A percentile compares a stretch with the other conserved stretches of the same genome.
Evolutionary conservation across 2,797 vertebrate genomes (phyloP).

Genomic region (Gobionotothen gibberifrons): DNA sequence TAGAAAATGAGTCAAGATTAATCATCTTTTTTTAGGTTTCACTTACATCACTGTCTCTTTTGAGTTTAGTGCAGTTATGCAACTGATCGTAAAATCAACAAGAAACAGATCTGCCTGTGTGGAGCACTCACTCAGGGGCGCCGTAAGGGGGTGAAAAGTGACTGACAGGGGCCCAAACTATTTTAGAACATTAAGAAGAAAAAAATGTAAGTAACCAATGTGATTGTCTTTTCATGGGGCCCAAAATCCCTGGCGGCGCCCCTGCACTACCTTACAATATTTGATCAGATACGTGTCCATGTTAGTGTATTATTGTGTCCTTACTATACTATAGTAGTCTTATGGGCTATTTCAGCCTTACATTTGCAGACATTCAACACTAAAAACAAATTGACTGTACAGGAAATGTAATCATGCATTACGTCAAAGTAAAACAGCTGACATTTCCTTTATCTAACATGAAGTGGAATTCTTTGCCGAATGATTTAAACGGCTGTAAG

Average conservation of each 20-base stretch:
- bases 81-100: not conserved
- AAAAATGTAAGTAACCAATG: no score
- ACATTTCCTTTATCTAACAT: not conserved
- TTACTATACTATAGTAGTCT: not conserved
- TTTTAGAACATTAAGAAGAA: no score
- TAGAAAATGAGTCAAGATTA: not conserved
- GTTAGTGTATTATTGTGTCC: not conserved
- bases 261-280: not conserved
- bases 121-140: not conserved
- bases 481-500: no score
- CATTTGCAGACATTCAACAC: not conserved
- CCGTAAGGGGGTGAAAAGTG: no score
- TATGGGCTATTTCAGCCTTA: not conserved
- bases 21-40: constrained; percentile 15
- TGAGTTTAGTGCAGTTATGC: constrained; percentile 1
- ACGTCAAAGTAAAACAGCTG: not conserved
- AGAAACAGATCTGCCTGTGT: not conserved
- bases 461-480: no score
- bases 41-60: constrained; percentile 3
- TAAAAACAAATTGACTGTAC: not conserved
- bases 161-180: no score
- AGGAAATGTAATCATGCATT: not conserved
- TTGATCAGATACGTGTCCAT: not conserved
- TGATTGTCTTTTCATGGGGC: no score
- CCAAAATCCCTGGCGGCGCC: no score